These are phyloP conservation scores for Bilobella aurantiaca DNA, from an alignment of 1,140 invertebrate species.

Conservation along the genomic window DNA sequence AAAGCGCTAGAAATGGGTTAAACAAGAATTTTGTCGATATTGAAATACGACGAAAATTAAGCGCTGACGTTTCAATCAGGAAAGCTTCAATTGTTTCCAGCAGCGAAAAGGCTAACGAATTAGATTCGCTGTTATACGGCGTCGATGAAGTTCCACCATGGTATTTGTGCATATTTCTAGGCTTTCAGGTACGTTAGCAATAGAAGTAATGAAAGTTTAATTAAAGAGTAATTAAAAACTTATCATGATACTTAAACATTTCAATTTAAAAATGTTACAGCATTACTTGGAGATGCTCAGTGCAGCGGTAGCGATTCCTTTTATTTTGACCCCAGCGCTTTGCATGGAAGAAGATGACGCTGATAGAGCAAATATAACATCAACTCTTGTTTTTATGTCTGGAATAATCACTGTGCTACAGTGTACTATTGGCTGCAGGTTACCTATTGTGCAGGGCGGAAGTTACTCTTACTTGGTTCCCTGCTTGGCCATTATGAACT, in stretches of 20 bases:
- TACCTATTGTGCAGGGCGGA: slow-evolving; percentile 47
- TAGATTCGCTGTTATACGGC: too few relatives aligned
- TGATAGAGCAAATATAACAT: slow-evolving; percentile 41
- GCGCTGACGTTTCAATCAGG: too few relatives aligned
- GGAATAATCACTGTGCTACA: slow-evolving; percentile 46
- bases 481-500: slow-evolving; percentile 42
- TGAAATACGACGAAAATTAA: too few relatives aligned
- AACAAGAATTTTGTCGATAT: too few relatives aligned
- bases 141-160: too few relatives aligned
- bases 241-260: neutral
- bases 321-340: slow-evolving; percentile 61
- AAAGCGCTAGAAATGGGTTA: too few relatives aligned
- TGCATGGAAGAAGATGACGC: slow-evolving; percentile 42
- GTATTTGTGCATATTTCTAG: too few relatives aligned
- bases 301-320: slow-evolving; percentile 70
- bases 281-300: slow-evolving; percentile 82
- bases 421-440: slow-evolving; percentile 44
- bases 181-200: too few relatives aligned
- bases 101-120: too few relatives aligned
- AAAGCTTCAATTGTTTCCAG: too few relatives aligned
- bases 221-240: too few relatives aligned
- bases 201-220: too few relatives aligned
- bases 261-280: slow-evolving; percentile 40
- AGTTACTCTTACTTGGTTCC: slow-evolving; percentile 45
- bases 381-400: slow-evolving; percentile 44